These are phyloP conservation scores for Sussaba pulchella DNA, from an alignment of 2,888 invertebrate species.

Conservation along the genomic window DNA sequence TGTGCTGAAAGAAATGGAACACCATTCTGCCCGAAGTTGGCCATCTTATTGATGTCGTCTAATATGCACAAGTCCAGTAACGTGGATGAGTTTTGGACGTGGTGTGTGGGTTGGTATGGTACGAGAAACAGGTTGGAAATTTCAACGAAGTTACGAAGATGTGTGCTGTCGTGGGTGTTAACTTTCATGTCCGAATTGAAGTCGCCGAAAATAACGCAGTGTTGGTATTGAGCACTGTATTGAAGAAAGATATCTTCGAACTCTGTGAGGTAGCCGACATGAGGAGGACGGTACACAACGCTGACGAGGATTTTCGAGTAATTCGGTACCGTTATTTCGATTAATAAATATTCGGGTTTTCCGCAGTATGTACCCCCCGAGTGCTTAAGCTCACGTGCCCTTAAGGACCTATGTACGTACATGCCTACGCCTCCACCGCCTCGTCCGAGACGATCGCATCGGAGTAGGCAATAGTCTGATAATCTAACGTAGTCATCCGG, in stretches of 20 bases:
- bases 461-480: not conserved
- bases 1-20: constrained; percentile 27
- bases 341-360: constrained; percentile 6
- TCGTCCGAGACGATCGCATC: not conserved
- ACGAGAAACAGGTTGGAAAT: not conserved
- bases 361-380: constrained; percentile 19
- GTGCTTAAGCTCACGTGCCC: not conserved
- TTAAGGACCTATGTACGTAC: not conserved
- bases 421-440: constrained; percentile 14
- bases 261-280: not conserved
- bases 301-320: not conserved
- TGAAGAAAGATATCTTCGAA: constrained; percentile 5
- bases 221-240: not conserved
- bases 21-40: not conserved
- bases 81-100: not conserved
- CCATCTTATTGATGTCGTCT: constrained; percentile 15
- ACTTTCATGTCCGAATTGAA: constrained; percentile 6
- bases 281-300: not conserved
- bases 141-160: constrained; percentile 12
- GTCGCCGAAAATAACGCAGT: not conserved
- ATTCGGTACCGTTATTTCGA: not conserved
- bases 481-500: not conserved
- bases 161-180: not conserved
- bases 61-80: constrained; percentile 21
- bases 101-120: not conserved